Percentiles rank a stretch among this genome's conserved stretches.
Conservation (phyloP, 2,797 vertebrate genomes). For the Urophycis tenuis region DNA sequence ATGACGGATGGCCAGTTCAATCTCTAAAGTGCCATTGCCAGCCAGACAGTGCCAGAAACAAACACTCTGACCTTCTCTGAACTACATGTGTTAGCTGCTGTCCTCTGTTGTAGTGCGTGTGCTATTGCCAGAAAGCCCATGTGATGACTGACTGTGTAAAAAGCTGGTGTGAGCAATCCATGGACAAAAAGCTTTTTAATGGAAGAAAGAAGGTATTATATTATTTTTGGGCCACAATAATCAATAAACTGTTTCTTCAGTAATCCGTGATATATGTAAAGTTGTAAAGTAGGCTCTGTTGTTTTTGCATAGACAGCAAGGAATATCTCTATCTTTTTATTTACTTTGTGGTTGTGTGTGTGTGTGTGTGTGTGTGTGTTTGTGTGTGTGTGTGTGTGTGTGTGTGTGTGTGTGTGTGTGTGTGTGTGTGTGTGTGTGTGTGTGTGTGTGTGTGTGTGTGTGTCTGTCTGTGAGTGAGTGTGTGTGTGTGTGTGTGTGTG, state of each 20-base stretch:
- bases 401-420: too few relatives aligned
- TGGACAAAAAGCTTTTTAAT: conserved; percentile 1
- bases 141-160: not conserved
- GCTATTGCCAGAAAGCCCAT: not conserved
- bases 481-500: not conserved
- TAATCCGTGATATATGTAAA: not conserved
- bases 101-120: not conserved
- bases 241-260: not conserved
- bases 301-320: not conserved
- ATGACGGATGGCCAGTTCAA: not conserved
- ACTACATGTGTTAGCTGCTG: not conserved
- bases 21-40: not conserved
- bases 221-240: not conserved
- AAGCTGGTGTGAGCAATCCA: not conserved
- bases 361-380: not conserved
- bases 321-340: not conserved
- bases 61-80: not conserved
- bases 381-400: too few relatives aligned
- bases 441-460: too few relatives aligned
- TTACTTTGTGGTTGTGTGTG: not conserved
- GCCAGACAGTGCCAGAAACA: not conserved
- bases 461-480: too few relatives aligned
- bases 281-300: not conserved
- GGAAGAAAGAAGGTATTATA: not conserved
- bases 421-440: too few relatives aligned